These are phyloP conservation scores for Drosophila sproati DNA, from an alignment of 1,140 invertebrate species.

Conservation along the genomic window DNA sequence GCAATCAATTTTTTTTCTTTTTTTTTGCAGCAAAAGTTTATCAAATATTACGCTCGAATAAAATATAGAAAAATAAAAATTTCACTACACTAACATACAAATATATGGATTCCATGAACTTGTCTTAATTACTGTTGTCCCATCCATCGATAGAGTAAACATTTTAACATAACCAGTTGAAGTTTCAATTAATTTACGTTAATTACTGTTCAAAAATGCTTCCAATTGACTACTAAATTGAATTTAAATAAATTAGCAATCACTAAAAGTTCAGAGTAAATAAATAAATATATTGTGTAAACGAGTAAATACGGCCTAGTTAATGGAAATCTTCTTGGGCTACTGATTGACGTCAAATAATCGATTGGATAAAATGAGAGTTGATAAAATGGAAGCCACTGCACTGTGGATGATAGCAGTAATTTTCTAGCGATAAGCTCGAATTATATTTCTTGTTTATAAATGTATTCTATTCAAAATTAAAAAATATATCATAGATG, in stretches of 20 bases:
- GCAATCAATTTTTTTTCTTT: slow-evolving; percentile 16
- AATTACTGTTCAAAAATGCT: slow-evolving; percentile 79
- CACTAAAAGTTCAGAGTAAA: slow-evolving; percentile 38
- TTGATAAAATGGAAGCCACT: neutral
- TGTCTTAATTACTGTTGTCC: slow-evolving; percentile 60
- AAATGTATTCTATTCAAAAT: no score
- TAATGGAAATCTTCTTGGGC: slow-evolving; percentile 62
- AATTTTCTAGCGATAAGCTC: neutral
- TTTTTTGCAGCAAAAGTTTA: neutral
- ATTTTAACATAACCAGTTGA: slow-evolving; percentile 56
- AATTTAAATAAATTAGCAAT: slow-evolving; percentile 78
- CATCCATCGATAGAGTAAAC: slow-evolving; percentile 57
- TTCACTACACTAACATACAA: neutral
- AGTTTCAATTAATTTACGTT: slow-evolving; percentile 76
- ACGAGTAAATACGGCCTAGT: slow-evolving; percentile 45
- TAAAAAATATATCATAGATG: no score
- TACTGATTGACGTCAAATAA: slow-evolving; percentile 61
- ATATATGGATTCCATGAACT: neutral
- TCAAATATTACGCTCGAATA: slow-evolving; percentile 10
- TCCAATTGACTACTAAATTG: slow-evolving; percentile 73
- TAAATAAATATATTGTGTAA: slow-evolving; percentile 24
- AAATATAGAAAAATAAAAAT: neutral
- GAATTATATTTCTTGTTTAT: no score
- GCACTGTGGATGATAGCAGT: neutral
- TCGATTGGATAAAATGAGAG: slow-evolving; percentile 7